phyloP scores from a whole-genome alignment of 2,797 vertebrate genomes.

The Coreius guichenoti region DNA sequence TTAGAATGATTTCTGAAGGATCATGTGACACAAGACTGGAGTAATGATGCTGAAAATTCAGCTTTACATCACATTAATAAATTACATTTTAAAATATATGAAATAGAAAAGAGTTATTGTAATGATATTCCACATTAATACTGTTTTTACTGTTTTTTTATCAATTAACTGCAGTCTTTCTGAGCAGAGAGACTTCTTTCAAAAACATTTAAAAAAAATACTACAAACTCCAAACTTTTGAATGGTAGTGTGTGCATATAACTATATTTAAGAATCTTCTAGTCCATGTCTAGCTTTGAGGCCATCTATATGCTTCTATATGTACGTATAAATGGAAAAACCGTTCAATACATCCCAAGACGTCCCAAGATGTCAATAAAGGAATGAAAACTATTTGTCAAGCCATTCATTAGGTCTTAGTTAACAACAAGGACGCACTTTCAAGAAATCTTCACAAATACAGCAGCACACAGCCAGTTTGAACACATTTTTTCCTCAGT shows the following conservation, averaged over 20 bases:
- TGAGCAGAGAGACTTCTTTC: background rate
- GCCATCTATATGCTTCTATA: background rate
- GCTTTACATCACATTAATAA: background rate
- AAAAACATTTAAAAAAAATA: background rate
- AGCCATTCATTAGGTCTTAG: background rate
- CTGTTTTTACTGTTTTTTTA: background rate
- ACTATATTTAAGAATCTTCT: background rate
- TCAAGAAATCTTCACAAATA: background rate
- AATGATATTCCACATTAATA: background rate
- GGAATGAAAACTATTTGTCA: background rate
- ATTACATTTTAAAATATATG: background rate
- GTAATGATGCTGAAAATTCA: background rate
- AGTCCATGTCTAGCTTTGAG: background rate
- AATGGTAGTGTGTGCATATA: background rate
- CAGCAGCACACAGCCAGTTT: background rate
- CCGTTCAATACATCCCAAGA: background rate
- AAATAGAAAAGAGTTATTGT: background rate
- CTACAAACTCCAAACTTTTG: background rate
- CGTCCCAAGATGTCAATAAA: background rate
- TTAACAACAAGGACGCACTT: background rate
- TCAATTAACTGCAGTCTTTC: background rate
- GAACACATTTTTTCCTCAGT: background rate
- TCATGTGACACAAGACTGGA: background rate
- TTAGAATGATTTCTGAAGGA: background rate
- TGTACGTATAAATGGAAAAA: background rate